phyloP scores from a whole-genome alignment of 1,140 invertebrate genomes.

The Lasioglossum albipes region DNA sequence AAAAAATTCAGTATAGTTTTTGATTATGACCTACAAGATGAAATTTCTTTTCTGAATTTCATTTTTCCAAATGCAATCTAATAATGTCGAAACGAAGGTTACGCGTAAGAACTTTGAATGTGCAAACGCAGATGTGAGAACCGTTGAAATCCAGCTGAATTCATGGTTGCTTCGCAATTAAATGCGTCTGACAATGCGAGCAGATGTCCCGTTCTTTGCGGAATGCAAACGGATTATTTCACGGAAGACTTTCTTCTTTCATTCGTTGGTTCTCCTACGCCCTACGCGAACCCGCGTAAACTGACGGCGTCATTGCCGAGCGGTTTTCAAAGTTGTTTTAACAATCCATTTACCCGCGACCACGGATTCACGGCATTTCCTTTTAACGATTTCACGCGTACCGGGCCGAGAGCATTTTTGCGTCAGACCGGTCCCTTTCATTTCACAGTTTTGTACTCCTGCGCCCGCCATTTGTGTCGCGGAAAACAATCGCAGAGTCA shows the following conservation, averaged over 20 bases:
- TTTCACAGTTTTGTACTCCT: constrained; percentile 4
- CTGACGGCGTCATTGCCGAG: constrained; percentile 18
- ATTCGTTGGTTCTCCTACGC: neutral
- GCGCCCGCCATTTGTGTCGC: neutral
- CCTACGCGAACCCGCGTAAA: neutral
- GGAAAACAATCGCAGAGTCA: neutral
- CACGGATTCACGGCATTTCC: constrained; percentile 13
- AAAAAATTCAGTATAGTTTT: too few species aligned
- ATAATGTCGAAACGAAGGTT: too few species aligned
- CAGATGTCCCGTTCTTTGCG: neutral
- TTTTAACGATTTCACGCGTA: constrained; percentile 6
- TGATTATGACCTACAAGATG: too few species aligned
- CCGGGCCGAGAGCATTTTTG: neutral
- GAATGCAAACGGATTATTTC: neutral
- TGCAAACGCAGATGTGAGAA: neutral
- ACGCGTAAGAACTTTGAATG: too few species aligned
- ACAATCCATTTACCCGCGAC: constrained; percentile 63
- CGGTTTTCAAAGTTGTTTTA: constrained; percentile 66
- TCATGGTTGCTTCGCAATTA: constrained; percentile 6
- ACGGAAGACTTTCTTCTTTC: neutral
- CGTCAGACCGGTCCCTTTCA: constrained; percentile 21
- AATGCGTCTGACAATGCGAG: constrained; percentile 19
- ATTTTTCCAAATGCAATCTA: too few species aligned
- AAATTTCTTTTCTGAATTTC: too few species aligned
- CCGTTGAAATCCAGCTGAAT: neutral